These are phyloP conservation scores for Escarpia spicata DNA, from an alignment of 2,888 invertebrate species.

Conservation along the genomic window DNA sequence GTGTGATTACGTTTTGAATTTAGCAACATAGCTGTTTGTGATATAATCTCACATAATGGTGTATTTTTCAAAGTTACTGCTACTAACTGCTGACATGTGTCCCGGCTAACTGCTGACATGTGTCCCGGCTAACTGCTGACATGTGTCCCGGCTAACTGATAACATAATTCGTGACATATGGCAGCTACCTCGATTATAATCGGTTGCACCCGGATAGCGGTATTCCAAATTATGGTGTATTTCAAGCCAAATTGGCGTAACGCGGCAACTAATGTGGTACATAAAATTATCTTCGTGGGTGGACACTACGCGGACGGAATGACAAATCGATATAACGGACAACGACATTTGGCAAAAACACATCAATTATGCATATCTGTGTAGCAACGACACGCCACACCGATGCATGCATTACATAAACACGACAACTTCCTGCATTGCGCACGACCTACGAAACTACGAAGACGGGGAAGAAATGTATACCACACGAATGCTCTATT, in stretches of 20 bases:
- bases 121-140: not conserved
- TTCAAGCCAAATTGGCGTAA: not conserved
- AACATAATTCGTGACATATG: not conserved
- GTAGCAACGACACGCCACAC: not conserved
- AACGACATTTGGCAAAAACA: not conserved
- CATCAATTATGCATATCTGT: not conserved
- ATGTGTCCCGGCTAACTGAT: not conserved
- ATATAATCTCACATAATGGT: not conserved
- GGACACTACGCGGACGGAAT: not conserved
- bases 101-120: not conserved
- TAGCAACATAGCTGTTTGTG: too few species aligned
- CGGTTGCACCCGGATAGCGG: not conserved
- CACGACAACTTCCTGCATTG: too few species aligned
- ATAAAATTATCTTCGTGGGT: not conserved
- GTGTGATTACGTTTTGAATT: too few species aligned
- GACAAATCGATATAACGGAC: not conserved
- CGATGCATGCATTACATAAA: not conserved
- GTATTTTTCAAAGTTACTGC: not conserved
- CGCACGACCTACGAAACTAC: not conserved
- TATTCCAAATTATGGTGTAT: not conserved
- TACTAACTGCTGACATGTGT: not conserved
- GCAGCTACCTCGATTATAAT: not conserved
- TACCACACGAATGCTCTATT: not conserved
- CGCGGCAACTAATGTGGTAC: not conserved
- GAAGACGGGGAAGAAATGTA: not conserved